Base-by-base conservation (phyloP, 2,113 vertebrate species). In the Gasterosteus aculeatus region DNA sequence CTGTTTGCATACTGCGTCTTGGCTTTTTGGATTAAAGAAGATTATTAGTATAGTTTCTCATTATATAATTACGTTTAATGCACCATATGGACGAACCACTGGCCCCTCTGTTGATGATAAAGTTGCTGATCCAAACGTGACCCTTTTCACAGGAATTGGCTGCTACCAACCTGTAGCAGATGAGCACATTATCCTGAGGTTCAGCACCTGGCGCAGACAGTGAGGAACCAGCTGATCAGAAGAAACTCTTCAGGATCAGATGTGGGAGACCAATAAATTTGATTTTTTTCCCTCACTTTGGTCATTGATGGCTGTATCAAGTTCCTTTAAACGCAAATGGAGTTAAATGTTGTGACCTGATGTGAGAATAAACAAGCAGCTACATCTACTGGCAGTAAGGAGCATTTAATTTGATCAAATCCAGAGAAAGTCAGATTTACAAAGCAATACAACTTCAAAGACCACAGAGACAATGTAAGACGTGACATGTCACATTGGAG, bases 131-230 rank as follows among this genome's bases (percentile, higher is more conserved):
- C 6, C 1, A 41, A 38, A 53, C 10, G 11, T 5, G 15, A 72
- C n/a, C 38, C 3, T 60, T 70, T 47, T 71, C 42, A 49, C 85
- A 93, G 90, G 92, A 67, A 65, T 92, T 3, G 81, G 89, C 67
- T 93, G 92, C 78, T 92, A 91, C 78, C 81, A 1, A 57, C 92
- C 83, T 1, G 64, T 67, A 72, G 72, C 46, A 35, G 33, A 87
- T 29, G 87, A 94, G 58, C 84, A 89, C 67, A 85, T 94, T 51
- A 19, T 93, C 66, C 84, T 93, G 2, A 87, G 82, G 62, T 88
- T 88, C 72, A 91, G 78, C 76, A 88, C 41, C 7, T 83, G 88
- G 91, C 3, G 56, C 22, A 10, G 69, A 56, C 47, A 76, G n/a
- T 63, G 46, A 81, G 7, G 38, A 51, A 8, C 15, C 1, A 1